Conservation (phyloP, 2,113 vertebrate species). For the Loxodonta africana region DNA sequence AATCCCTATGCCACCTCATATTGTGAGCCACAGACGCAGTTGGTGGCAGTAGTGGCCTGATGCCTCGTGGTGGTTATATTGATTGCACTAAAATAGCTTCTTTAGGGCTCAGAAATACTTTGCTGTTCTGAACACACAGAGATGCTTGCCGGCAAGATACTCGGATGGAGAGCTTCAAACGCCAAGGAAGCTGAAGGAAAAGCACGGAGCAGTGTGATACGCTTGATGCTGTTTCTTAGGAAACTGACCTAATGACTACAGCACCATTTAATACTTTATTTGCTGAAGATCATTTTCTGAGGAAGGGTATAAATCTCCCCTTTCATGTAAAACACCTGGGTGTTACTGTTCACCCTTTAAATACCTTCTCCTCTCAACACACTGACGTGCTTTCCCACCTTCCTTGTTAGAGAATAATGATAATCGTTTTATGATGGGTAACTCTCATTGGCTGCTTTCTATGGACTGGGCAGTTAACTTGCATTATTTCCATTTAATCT, state of each 20-base stretch:
- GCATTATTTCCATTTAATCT: conserved; percentile 40
- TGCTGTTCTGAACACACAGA: neutral
- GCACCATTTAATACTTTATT: neutral
- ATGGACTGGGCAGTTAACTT: neutral
- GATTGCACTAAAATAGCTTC: neutral
- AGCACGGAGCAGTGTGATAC: neutral
- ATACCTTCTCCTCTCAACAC: neutral
- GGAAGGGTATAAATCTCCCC: neutral
- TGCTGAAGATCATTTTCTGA: conserved; percentile 14
- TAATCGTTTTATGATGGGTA: neutral
- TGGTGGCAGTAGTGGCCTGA: neutral
- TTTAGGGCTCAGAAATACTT: neutral
- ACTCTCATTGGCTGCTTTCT: conserved; percentile 16
- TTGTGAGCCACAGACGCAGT: neutral
- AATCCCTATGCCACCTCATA: neutral
- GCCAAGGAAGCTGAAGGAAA: neutral
- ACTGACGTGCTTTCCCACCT: conserved; percentile 4
- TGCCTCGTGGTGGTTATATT: neutral
- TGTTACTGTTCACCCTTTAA: conserved; percentile 6
- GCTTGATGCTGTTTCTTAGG: neutral
- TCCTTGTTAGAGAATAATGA: neutral
- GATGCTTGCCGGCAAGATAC: neutral
- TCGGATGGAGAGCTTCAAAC: neutral
- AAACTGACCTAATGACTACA: neutral
- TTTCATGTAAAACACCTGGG: neutral